phyloP scores from a whole-genome alignment of 2,113 vertebrate genomes.

The Oryzias melastigma region DNA sequence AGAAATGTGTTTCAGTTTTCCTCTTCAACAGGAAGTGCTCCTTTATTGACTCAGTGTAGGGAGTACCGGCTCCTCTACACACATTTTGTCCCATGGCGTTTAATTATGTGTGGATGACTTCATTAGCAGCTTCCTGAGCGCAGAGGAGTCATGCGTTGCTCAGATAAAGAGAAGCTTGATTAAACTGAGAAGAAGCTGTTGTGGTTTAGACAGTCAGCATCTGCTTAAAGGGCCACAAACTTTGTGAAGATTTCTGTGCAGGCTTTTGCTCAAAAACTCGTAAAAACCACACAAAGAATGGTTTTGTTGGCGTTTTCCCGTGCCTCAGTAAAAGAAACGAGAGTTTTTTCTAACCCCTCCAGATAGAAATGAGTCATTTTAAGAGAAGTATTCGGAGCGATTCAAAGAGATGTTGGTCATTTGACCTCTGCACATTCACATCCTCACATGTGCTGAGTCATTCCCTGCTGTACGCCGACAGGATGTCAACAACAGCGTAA shows the following conservation, averaged over 20 bases:
- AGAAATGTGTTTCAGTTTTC: conserved; percentile 11
- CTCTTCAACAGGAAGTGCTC: neutral
- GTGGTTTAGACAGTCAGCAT: conserved; percentile 44
- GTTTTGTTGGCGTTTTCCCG: conserved; percentile 45
- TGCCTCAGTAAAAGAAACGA: conserved; percentile 24
- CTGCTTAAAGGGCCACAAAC: conserved; percentile 32
- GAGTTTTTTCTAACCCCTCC: conserved; percentile 31
- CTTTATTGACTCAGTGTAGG: neutral
- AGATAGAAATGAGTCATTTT: conserved; percentile 2
- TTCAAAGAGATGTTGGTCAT: conserved; percentile 30
- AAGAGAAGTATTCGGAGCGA: conserved; percentile 25
- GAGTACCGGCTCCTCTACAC: neutral
- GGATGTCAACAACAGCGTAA: conserved; percentile 39
- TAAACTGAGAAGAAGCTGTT: conserved; percentile 41
- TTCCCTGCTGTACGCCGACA: conserved; percentile 10
- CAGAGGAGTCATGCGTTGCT: conserved; percentile 1
- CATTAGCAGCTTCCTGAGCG: conserved; percentile 27
- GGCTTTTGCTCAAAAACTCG: conserved; percentile 32
- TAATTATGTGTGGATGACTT: conserved; percentile 43
- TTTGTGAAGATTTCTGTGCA: conserved; percentile 23
- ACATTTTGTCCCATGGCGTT: conserved; percentile 3
- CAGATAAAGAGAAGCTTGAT: conserved; percentile 26
- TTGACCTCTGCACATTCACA: conserved; percentile 33
- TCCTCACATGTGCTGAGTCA: conserved; percentile 28
- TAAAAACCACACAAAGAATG: conserved; percentile 33